These are phyloP conservation scores for Brachionichthys hirsutus DNA, from an alignment of 2,113 vertebrate species.

Conservation along the genomic window DNA sequence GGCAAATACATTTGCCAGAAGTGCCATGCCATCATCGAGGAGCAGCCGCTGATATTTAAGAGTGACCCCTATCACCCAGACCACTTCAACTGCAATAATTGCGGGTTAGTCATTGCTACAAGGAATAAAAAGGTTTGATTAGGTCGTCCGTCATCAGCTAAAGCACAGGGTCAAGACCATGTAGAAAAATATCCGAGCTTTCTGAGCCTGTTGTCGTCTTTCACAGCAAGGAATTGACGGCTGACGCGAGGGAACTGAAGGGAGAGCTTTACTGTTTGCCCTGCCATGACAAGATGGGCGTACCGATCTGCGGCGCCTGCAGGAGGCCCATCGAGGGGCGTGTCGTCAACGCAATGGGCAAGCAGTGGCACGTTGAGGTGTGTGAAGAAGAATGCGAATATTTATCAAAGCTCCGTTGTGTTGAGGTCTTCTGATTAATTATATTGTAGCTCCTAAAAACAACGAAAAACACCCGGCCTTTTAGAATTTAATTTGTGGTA, in stretches of 20 bases:
- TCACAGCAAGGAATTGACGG: slow-evolving; percentile 92
- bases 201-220: neutral
- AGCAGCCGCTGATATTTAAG: slow-evolving; percentile 96
- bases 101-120: slow-evolving; percentile 80
- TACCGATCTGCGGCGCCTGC: slow-evolving; percentile 97
- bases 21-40: slow-evolving; percentile 97
- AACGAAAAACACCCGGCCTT: neutral
- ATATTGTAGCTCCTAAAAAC: neutral
- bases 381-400: slow-evolving; percentile 12
- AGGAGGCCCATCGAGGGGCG: slow-evolving; percentile 96
- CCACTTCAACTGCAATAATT: slow-evolving; percentile 98
- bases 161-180: too few species aligned
- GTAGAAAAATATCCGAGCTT: neutral
- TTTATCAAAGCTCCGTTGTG: neutral
- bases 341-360: slow-evolving; percentile 98
- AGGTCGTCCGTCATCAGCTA: too few species aligned
- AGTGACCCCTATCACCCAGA: slow-evolving; percentile 98
- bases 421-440: neutral
- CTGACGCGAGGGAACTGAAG: slow-evolving; percentile 95
- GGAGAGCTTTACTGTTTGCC: slow-evolving; percentile 96
- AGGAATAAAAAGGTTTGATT: too few species aligned
- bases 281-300: slow-evolving; percentile 99
- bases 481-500: neutral
- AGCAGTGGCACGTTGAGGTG: slow-evolving; percentile 99
- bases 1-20: slow-evolving; percentile 99